Conservation (phyloP, 2,113 vertebrate species). For the Rhabdomys dilectus region DNA sequence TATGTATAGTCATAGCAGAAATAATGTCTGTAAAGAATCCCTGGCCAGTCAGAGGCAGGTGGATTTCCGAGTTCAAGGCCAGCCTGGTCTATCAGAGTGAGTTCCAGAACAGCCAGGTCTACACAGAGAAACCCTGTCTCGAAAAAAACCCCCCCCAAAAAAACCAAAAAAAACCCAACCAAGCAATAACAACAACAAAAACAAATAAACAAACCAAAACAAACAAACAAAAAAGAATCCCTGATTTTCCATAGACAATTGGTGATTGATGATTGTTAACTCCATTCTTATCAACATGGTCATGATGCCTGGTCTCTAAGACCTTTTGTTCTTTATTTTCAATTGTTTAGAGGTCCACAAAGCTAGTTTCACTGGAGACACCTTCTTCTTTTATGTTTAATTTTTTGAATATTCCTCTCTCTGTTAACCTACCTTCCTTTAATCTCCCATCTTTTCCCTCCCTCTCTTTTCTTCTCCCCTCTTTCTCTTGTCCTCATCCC, state of each 20-base stretch:
- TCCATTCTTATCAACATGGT: accelerated
- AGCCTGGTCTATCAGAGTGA: too few species aligned
- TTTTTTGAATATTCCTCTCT: not conserved
- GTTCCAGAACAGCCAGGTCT: too few species aligned
- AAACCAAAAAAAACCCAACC: too few species aligned
- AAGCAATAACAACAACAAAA: too few species aligned
- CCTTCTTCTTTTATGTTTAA: too few species aligned
- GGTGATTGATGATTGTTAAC: not conserved
- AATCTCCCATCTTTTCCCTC: not conserved
- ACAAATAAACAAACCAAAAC: too few species aligned
- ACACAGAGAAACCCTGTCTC: too few species aligned
- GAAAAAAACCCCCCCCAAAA: too few species aligned
- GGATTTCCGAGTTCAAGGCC: too few species aligned
- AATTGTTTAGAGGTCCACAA: not conserved
- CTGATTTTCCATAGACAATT: not conserved
- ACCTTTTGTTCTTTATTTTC: not conserved
- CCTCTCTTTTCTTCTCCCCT: not conserved
- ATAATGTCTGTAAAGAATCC: not conserved
- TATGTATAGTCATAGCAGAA: not conserved
- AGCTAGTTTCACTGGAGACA: not conserved
- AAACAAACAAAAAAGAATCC: not conserved
- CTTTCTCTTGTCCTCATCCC: not conserved
- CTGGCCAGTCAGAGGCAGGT: not conserved
- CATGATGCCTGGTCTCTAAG: not conserved
- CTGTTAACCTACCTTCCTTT: not conserved